Evolutionary conservation across 2,113 vertebrate species (phyloP).

Genomic region (Callipepla californica): DNA sequence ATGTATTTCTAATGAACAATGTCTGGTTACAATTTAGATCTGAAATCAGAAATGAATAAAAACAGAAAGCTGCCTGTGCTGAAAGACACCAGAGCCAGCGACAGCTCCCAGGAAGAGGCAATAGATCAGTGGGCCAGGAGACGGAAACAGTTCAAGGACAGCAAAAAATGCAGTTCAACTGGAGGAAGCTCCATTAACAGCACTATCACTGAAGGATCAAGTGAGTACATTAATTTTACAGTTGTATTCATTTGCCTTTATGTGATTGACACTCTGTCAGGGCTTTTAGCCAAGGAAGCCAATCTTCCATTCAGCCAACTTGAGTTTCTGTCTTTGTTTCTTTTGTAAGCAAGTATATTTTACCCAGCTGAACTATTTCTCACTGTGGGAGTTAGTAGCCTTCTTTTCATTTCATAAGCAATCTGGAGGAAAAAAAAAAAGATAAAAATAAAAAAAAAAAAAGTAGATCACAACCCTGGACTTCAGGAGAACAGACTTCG

Average conservation of each 20-base stretch:
- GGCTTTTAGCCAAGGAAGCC: not conserved
- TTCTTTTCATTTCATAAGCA: not conserved
- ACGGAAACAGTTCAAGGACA: constrained; percentile 87
- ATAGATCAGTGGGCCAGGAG: constrained; percentile 86
- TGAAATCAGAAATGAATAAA: constrained; percentile 77
- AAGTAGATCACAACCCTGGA: not conserved
- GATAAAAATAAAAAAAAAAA: not conserved
- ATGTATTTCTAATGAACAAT: not conserved
- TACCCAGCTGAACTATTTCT: not conserved
- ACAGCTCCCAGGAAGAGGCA: constrained; percentile 78
- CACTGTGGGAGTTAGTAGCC: not conserved
- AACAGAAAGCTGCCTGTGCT: constrained; percentile 71
- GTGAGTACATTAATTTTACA: constrained; percentile 64
- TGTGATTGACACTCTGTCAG: not conserved
- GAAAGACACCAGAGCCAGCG: constrained; percentile 71
- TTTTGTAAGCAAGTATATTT: not conserved
- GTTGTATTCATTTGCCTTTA: not conserved
- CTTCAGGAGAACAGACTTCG: not conserved
- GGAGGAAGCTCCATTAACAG: constrained; percentile 87
- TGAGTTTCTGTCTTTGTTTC: not conserved
- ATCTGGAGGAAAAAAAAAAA: not conserved
- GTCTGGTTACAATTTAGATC: constrained; percentile 64
- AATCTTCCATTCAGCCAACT: not conserved
- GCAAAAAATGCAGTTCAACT: constrained; percentile 84
- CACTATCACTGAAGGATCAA: constrained; percentile 87